These are phyloP conservation scores for Itoplectis maculator DNA, from an alignment of 2,888 invertebrate genomes.

Conservation along the genomic window DNA sequence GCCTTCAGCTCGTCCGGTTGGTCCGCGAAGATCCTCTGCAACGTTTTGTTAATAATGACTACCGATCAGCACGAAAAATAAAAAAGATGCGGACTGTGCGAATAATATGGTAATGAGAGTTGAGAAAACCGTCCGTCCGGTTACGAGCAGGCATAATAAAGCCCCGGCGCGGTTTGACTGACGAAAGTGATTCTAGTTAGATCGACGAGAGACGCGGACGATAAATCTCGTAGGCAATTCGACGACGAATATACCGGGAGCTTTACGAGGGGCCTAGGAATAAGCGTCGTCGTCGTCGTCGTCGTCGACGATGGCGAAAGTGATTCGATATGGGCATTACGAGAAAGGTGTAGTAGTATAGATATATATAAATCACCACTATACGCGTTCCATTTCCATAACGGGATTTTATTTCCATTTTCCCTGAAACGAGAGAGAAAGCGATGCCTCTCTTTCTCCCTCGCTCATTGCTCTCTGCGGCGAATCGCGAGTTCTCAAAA, in stretches of 20 bases:
- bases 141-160: slow-evolving; percentile 43
- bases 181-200: slow-evolving; percentile 51
- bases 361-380: slow-evolving; percentile 35
- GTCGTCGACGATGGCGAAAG: slow-evolving; percentile 43
- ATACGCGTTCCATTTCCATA: slow-evolving; percentile 75
- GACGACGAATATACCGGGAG: slow-evolving; percentile 36
- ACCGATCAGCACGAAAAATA: neutral
- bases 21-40: slow-evolving; percentile 6
- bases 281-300: slow-evolving; percentile 17
- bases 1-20: neutral
- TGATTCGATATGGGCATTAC: slow-evolving; percentile 69
- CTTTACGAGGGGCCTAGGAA: slow-evolving; percentile 55
- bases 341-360: slow-evolving; percentile 63
- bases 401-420: slow-evolving; percentile 80
- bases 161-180: slow-evolving; percentile 40
- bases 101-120: slow-evolving; percentile 36
- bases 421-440: slow-evolving; percentile 35
- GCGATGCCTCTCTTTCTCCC: no score
- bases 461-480: slow-evolving; percentile 45
- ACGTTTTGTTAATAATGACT: neutral
- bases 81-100: neutral
- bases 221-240: slow-evolving; percentile 45
- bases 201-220: slow-evolving; percentile 34
- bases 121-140: slow-evolving; percentile 25
- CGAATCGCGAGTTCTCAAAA: slow-evolving; percentile 41